Percentiles rank a stretch among this genome's conserved stretches.
These are phyloP conservation scores for Drosophila kanapiae DNA, from an alignment of 1,140 invertebrate species.

Conservation along the genomic window DNA sequence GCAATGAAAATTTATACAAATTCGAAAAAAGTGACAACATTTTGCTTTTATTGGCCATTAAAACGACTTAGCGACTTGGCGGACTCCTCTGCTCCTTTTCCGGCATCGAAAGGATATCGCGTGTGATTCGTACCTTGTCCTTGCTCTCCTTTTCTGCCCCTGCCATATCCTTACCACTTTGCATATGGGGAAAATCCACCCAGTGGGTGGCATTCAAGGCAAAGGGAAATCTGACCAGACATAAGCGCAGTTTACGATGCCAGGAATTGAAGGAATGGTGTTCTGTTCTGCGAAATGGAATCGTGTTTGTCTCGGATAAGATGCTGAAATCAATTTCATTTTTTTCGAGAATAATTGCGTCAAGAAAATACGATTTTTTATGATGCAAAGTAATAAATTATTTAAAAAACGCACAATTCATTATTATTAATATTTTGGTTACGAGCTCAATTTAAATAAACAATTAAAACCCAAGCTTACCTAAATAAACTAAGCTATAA, in stretches of 20 bases:
- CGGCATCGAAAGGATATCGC: slow-evolving; percentile 50
- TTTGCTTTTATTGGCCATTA: slow-evolving; percentile 85
- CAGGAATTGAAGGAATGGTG: slow-evolving; percentile 16
- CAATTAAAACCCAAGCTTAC: too few relatives aligned
- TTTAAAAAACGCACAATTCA: neutral
- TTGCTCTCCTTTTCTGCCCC: slow-evolving; percentile 4
- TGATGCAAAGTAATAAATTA: neutral
- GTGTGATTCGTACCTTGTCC: slow-evolving; percentile 73
- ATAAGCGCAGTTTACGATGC: slow-evolving; percentile 47
- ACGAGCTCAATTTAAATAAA: neutral
- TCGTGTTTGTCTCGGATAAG: slow-evolving; percentile 34
- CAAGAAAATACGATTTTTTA: neutral
- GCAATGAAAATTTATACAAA: slow-evolving; percentile 85
- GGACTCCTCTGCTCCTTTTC: slow-evolving; percentile 24
- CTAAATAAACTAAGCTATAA: too few relatives aligned
- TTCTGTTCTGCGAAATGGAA: slow-evolving; percentile 18
- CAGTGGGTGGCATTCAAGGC: slow-evolving; percentile 5
- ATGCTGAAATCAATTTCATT: slow-evolving; percentile 33
- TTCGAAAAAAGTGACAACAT: slow-evolving; percentile 85
- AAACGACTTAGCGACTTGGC: slow-evolving; percentile 85
- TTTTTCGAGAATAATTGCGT: neutral
- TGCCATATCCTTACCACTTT: slow-evolving; percentile 18
- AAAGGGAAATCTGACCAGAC: slow-evolving; percentile 39
- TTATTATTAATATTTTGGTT: neutral
- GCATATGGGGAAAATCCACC: slow-evolving; percentile 33